Evolutionary conservation across 30 jellyfish, hydroid and myxozoan genomes (phyloP).

Genomic region (Aurelia aurita complex sp. Pacific): DNA sequence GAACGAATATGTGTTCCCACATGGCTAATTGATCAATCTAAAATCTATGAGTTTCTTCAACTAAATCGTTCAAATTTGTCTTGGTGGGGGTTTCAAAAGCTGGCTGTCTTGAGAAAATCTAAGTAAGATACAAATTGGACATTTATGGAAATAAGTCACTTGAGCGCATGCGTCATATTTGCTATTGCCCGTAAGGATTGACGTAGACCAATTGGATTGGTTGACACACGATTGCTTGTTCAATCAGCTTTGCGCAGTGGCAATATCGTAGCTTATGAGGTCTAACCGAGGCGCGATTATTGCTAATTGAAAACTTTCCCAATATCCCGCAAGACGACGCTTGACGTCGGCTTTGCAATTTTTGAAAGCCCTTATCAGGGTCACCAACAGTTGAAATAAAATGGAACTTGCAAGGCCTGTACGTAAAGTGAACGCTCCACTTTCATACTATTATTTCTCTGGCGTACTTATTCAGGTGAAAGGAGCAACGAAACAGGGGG

Average conservation of each 20-base stretch:
- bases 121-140: no score
- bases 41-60: no score
- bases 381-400: background rate
- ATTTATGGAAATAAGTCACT: no score
- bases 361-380: constrained; percentile 86
- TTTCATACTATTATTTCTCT: no score
- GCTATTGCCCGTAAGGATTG: background rate
- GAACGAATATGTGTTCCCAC: no score
- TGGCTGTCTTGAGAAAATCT: no score
- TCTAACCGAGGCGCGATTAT: constrained; percentile 98
- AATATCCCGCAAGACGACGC: constrained; percentile 97
- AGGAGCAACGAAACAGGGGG: no score
- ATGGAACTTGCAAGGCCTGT: background rate
- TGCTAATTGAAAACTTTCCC: constrained; percentile 99
- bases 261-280: constrained; percentile 97
- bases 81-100: no score
- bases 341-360: constrained; percentile 92
- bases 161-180: background rate
- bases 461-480: no score
- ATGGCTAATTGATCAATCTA: no score
- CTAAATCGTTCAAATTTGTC: no score
- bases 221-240: background rate
- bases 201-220: background rate
- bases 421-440: no score
- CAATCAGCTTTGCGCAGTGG: constrained; percentile 95